Base-by-base conservation (phyloP, 2,113 vertebrate species). In the Lycaon pictus region DNA sequence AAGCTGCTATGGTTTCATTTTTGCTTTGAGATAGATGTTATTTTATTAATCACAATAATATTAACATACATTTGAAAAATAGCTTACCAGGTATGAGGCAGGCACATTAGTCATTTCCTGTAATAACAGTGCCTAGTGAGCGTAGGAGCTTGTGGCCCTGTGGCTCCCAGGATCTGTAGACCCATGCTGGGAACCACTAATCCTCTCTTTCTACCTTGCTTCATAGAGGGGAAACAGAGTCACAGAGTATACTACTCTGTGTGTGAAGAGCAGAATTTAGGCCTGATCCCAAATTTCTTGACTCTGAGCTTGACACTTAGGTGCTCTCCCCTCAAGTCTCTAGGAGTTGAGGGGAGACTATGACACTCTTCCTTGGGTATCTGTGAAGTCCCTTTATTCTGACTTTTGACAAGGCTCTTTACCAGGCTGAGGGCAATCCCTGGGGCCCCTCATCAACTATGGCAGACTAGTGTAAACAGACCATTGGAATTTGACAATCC, bases 1-100 rank as follows among this genome's bases (percentile, higher is more conserved):
- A 97, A 88, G 93, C 97, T 80, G 55, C 29, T 69, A 2, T 67
- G 93, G 92, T 93, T 96, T 94, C 85, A 56, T 88, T 95, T 95
- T 96, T 90, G 93, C 90, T 91, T 92, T 76, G 74, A 55, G 83
- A 96, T 74, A 82, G 62, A 85, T 65, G 55, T 55, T 67, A 19
- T 95, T 96, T 96, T 97, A 90, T 94, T 77, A 85, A 88, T 95
- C 85, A 76, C 32, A 43, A 10, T 84, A 79, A 76, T 76, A 86
- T 96, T 93, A 84, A 69, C 88, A 27, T 65, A 32, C n/a, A 10
- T 95, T 81, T 94, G 94, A 79, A 90, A 96, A 96, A 77, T 56
- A 53, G 37, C 84, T 92, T 81, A 55, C 23, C 25, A 80, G 79
- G 25, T 83, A 11, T 1, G 15, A 90, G 51, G 83, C 72, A 84